These are phyloP conservation scores for Sipha maydis DNA, from an alignment of 2,888 invertebrate genomes.

Conservation along the genomic window DNA sequence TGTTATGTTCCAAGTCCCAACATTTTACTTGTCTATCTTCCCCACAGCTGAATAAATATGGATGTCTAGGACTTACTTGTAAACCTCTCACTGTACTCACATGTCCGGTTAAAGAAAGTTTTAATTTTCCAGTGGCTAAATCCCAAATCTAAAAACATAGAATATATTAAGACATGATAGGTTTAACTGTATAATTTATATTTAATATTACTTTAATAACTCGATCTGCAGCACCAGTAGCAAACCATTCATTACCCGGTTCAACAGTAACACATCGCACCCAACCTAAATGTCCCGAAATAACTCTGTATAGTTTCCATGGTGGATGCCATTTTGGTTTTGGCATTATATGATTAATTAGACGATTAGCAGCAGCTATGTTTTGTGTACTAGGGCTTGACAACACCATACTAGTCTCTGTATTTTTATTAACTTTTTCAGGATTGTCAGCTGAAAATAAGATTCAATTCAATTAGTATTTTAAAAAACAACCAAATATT, in stretches of 20 bases:
- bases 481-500: not conserved
- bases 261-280: slow-evolving; percentile 97
- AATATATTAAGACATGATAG: not conserved
- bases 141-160: slow-evolving; percentile 85
- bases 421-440: slow-evolving; percentile 52
- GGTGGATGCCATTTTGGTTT: slow-evolving; percentile 99
- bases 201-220: slow-evolving; percentile 82
- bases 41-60: slow-evolving; percentile 98
- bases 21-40: slow-evolving; percentile 99
- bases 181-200: not conserved
- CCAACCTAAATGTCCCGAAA: slow-evolving; percentile 95
- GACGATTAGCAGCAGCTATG: slow-evolving; percentile 57
- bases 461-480: not conserved
- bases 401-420: slow-evolving; percentile 52
- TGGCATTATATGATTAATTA: slow-evolving; percentile 76
- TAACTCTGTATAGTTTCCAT: slow-evolving; percentile 97
- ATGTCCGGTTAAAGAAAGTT: slow-evolving; percentile 97
- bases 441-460: slow-evolving; percentile 47
- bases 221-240: slow-evolving; percentile 94
- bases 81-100: slow-evolving; percentile 97
- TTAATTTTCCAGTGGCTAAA: slow-evolving; percentile 91
- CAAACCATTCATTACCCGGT: slow-evolving; percentile 96
- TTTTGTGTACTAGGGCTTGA: slow-evolving; percentile 59
- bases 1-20: slow-evolving; percentile 99
- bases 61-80: slow-evolving; percentile 92